Percentiles rank a stretch among this genome's conserved stretches.
These are phyloP conservation scores for Oreochromis tanganicae DNA, from an alignment of 2,113 vertebrate species.

Conservation along the genomic window DNA sequence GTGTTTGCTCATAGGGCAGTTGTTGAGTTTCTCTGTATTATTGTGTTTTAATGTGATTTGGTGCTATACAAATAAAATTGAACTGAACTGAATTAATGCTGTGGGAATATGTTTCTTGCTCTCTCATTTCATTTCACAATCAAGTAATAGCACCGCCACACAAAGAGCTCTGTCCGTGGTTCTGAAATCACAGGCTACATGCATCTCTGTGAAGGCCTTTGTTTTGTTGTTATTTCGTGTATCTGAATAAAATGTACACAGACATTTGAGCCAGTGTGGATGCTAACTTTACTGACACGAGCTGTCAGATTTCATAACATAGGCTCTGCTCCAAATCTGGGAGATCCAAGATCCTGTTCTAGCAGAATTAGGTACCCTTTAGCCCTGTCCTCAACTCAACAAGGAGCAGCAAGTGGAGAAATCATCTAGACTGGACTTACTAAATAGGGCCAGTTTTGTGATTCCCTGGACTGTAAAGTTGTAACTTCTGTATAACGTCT, in stretches of 20 bases:
- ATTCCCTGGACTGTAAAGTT: too few relatives aligned
- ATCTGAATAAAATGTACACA: background rate
- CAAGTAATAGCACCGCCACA: rapidly evolving
- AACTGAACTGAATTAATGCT: background rate
- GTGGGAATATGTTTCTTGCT: background rate
- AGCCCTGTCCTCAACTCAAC: too few relatives aligned
- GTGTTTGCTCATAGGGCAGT: background rate
- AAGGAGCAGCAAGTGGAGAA: too few relatives aligned
- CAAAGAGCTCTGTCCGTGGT: background rate
- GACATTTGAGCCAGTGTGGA: background rate
- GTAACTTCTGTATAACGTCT: too few relatives aligned
- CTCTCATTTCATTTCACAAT: background rate
- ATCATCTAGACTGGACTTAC: too few relatives aligned
- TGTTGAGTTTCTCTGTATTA: background rate
- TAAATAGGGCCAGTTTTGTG: too few relatives aligned
- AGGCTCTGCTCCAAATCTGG: rapidly evolving
- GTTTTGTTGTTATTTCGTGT: background rate
- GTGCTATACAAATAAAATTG: rapidly evolving
- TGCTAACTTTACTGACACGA: background rate
- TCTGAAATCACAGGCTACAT: background rate
- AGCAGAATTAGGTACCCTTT: rapidly evolving
- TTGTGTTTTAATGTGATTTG: background rate
- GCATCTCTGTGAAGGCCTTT: rapidly evolving
- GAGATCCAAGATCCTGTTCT: background rate
- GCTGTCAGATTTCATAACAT: rapidly evolving